Evolutionary conservation across 2,113 vertebrate species (phyloP).

Genomic region (Periophthalmus modestus): DNA sequence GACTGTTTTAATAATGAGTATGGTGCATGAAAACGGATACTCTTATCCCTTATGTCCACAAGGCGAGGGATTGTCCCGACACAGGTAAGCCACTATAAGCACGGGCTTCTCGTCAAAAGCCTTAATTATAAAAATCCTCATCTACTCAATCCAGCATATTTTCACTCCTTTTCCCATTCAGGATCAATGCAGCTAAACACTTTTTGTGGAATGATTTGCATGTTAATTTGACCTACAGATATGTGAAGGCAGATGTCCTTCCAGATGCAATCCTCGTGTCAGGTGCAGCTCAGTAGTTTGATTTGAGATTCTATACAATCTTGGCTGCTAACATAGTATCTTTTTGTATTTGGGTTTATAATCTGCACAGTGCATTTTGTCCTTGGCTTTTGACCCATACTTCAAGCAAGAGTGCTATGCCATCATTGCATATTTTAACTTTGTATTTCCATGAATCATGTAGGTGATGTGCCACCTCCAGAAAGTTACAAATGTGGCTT

Average conservation of each 20-base stretch:
- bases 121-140: constrained; percentile 9
- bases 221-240: no score
- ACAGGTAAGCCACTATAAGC: constrained; percentile 24
- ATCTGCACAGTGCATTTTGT: no score
- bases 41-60: constrained; percentile 40
- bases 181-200: neutral
- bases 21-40: constrained; percentile 44
- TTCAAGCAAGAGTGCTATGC: neutral
- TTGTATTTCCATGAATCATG: no score
- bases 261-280: neutral
- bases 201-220: no score
- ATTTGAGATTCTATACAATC: neutral
- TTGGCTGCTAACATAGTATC: neutral
- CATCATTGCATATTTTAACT: neutral
- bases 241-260: neutral
- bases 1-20: constrained; percentile 32
- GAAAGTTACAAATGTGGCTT: no score
- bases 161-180: neutral
- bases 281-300: neutral
- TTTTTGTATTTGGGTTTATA: neutral
- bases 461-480: no score
- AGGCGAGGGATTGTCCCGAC: constrained; percentile 43
- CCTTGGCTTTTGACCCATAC: no score
- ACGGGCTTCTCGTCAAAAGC: constrained; percentile 16
- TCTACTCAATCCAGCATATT: neutral